Percentiles rank a stretch among this genome's conserved stretches.
These are phyloP conservation scores for Ochropleura plecta DNA, from an alignment of 2,888 invertebrate species.

Conservation along the genomic window DNA sequence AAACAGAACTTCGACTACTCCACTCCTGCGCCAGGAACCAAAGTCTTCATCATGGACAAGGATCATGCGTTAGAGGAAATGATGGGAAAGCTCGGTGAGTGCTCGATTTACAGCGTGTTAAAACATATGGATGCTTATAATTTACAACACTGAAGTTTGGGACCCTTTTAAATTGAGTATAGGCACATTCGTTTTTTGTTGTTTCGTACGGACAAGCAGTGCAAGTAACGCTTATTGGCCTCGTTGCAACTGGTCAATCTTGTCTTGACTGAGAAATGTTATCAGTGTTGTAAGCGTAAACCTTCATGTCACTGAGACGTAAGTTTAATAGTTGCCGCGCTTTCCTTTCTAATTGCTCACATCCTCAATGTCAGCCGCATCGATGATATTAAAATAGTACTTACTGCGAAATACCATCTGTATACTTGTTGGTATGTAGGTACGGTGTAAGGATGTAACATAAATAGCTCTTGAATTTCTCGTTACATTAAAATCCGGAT, in stretches of 20 bases:
- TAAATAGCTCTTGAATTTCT: conserved; percentile 50
- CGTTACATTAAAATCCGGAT: conserved; percentile 43
- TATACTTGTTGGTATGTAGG: conserved; percentile 38
- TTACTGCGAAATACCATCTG: conserved; percentile 28
- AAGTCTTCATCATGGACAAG: conserved; percentile 89
- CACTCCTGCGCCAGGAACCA: conserved; percentile 58
- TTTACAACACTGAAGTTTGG: conserved; percentile 45
- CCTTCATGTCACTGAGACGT: conserved; percentile 64
- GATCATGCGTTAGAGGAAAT: conserved; percentile 92
- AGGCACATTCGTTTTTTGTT: conserved; percentile 62
- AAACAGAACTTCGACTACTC: conserved; percentile 75
- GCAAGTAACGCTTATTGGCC: conserved; percentile 69
- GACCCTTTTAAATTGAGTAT: conserved; percentile 69
- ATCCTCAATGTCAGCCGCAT: conserved; percentile 54
- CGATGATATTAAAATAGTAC: conserved; percentile 44
- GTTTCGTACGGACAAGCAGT: conserved; percentile 54
- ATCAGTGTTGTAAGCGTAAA: conserved; percentile 66
- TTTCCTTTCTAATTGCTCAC: conserved; percentile 73
- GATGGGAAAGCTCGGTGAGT: conserved; percentile 92
- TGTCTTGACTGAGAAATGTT: conserved; percentile 70
- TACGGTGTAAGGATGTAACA: conserved; percentile 19
- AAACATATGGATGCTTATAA: conserved; percentile 76
- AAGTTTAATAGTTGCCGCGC: conserved; percentile 61
- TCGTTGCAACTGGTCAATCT: conserved; percentile 70
- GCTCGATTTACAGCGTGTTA: conserved; percentile 51